Evolutionary conservation across 1,140 invertebrate genomes (phyloP).

Genomic region (Drosophila fuyamai): DNA sequence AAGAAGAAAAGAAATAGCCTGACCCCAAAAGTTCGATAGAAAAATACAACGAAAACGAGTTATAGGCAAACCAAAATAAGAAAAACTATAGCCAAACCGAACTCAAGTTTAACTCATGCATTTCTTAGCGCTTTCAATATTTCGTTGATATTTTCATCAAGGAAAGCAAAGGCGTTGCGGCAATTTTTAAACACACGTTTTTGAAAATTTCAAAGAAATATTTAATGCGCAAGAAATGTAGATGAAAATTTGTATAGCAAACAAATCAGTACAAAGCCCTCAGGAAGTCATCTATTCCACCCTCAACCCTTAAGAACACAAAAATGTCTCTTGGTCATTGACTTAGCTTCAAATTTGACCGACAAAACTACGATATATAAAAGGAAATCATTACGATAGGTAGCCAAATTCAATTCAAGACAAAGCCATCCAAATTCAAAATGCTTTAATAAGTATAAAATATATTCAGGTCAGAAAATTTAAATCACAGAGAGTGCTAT

Average conservation of each 20-base stretch:
- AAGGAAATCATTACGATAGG: neutral
- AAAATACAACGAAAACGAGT: constrained; percentile 21
- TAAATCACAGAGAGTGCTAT: too few species aligned
- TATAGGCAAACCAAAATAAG: constrained; percentile 9
- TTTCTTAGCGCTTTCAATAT: constrained; percentile 74
- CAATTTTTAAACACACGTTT: constrained; percentile 57
- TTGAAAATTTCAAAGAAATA: constrained; percentile 73
- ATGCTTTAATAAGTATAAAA: too few species aligned
- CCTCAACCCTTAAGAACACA: constrained; percentile 11
- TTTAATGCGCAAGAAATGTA: constrained; percentile 72
- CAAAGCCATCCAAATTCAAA: neutral
- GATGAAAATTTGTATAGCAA: constrained; percentile 30
- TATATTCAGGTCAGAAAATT: too few species aligned
- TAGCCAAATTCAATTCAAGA: neutral
- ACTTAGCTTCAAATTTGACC: constrained; percentile 25
- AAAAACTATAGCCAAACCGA: constrained; percentile 14
- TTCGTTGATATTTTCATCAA: constrained; percentile 72
- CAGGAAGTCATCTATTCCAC: constrained; percentile 24
- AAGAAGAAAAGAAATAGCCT: constrained; percentile 82
- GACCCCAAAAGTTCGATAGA: constrained; percentile 42
- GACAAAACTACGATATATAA: constrained; percentile 5
- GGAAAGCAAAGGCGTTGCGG: constrained; percentile 67
- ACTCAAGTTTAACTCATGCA: constrained; percentile 43
- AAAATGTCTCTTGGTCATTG: constrained; percentile 43
- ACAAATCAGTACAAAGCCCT: constrained; percentile 26